A percentile compares a stretch with the other conserved stretches of the same genome.
Conservation (phyloP, 2,888 invertebrate species). For the Drosophila pseudotalamancana region DNA sequence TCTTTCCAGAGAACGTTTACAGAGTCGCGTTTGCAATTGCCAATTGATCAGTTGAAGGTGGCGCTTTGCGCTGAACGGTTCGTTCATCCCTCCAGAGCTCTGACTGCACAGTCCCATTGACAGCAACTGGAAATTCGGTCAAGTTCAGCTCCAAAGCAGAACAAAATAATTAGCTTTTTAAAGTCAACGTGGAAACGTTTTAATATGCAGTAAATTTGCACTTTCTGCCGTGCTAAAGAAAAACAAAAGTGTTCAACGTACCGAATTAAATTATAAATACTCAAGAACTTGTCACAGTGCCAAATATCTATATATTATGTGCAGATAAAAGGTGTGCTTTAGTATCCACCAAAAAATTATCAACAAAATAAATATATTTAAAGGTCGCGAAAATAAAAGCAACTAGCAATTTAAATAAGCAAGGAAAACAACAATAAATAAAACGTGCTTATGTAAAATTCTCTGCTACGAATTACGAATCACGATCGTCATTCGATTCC, state of each 20-base stretch:
- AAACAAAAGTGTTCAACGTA: slow-evolving; percentile 30
- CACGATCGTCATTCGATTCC: slow-evolving; percentile 18
- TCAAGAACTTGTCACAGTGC: slow-evolving; percentile 61
- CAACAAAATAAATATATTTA: slow-evolving; percentile 21
- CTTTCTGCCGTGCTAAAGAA: background rate
- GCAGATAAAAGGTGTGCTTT: slow-evolving; percentile 41
- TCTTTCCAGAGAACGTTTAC: slow-evolving; percentile 5
- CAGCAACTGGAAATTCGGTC: slow-evolving; percentile 69
- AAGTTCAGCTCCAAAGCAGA: slow-evolving; percentile 65
- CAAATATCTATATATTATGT: slow-evolving; percentile 44
- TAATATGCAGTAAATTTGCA: slow-evolving; percentile 14
- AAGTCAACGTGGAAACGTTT: background rate
- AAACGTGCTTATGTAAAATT: slow-evolving; percentile 45
- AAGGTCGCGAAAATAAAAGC: slow-evolving; percentile 36
- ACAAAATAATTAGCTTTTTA: slow-evolving; percentile 7
- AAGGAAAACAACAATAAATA: slow-evolving; percentile 1
- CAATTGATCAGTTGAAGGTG: slow-evolving; percentile 59
- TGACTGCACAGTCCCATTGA: background rate
- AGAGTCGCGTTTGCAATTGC: slow-evolving; percentile 19
- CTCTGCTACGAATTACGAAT: slow-evolving; percentile 3
- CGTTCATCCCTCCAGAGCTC: slow-evolving; percentile 24
- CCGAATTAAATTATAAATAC: slow-evolving; percentile 35
- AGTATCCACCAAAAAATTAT: slow-evolving; percentile 15
- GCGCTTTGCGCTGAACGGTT: slow-evolving; percentile 68
- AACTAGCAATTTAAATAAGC: slow-evolving; percentile 9